Conservation (phyloP, 2,888 invertebrate species). For the Helicoverpa assulta region DNA sequence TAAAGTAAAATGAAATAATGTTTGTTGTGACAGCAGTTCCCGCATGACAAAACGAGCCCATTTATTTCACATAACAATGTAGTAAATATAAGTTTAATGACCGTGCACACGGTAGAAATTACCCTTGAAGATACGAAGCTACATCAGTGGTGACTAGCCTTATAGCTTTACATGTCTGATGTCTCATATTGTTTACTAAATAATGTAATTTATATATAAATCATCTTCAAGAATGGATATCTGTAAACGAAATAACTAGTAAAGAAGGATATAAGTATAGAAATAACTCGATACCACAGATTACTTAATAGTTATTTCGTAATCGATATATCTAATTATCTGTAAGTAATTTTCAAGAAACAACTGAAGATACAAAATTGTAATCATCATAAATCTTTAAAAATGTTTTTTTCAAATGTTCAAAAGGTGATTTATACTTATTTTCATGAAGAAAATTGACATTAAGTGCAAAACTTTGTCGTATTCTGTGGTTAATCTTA, state of each 20-base stretch:
- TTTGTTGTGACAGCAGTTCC: slow-evolving; percentile 88
- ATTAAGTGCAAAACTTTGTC: background rate
- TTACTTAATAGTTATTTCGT: no score
- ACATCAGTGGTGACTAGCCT: no score
- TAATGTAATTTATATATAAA: background rate
- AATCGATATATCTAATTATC: no score
- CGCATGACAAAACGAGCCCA: slow-evolving; percentile 86
- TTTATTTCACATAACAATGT: slow-evolving; percentile 88
- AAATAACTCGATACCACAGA: no score
- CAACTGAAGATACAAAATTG: no score
- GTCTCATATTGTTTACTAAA: no score
- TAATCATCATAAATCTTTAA: no score
- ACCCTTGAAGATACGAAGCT: slow-evolving; percentile 73
- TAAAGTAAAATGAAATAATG: slow-evolving; percentile 88
- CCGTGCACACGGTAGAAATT: slow-evolving; percentile 83
- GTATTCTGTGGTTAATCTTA: no score
- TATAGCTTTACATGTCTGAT: no score
- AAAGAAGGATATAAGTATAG: no score
- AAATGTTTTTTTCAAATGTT: background rate
- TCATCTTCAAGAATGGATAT: background rate
- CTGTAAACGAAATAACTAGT: no score
- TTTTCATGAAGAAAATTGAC: background rate
- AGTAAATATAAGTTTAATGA: slow-evolving; percentile 85
- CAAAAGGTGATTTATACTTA: background rate
- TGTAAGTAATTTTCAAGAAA: no score